Base-by-base conservation (phyloP, 2,888 invertebrate genomes). In the Oscheius sp. region DNA sequence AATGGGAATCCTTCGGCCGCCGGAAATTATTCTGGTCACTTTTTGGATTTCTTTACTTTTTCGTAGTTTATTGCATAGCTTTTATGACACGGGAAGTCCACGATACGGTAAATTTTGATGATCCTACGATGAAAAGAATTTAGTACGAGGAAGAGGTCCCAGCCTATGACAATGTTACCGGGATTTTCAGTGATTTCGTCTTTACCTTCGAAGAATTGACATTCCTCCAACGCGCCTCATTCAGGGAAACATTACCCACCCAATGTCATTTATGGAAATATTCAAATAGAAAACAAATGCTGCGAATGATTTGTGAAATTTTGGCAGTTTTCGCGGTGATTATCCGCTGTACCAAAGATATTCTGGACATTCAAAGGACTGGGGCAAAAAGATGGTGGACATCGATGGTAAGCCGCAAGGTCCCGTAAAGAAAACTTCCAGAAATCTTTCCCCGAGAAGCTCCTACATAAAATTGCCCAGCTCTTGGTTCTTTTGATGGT, bases 1-100 rank as follows among this genome's bases (percentile, higher is more conserved):
- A 98, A 91, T 98, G 98, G 98, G 95, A 96, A 87, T 94, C 96
- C 0, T 98, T 96, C 89, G 95, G 95, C 1, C 95, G 95, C 90
- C 75, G 74, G 64, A 77, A 78, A 35, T 66, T 84, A 56, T 80
- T 81, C 49, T 46, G 69, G 49, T 80, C 96, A 88, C 95, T 98
- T 89, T 93, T 94, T 76, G 91, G 94, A 69, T 98, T 97, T 89
- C 92, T 94, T 12, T 92, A 93, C 77, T 96, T 97, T 89, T 96
- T 97, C 88, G 88, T 95, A 21, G 92, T 95, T 52, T 95, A 96
- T 2, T 90, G 95, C 76, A 91, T 94, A 6, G 94, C 95, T 84
- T 96, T 96, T 86, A 94, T 94, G 1, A 90, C 95, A 55, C 92
- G 98, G 66, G 79, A 81, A 55, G 69, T 79, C 5, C 76, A 77